Evolutionary conservation across 37 sponge, comb jelly and placozoan genomes (phyloP), one percentile per base, ranked within the genome.

Genomic region (Haliclona indistincta): DNA sequence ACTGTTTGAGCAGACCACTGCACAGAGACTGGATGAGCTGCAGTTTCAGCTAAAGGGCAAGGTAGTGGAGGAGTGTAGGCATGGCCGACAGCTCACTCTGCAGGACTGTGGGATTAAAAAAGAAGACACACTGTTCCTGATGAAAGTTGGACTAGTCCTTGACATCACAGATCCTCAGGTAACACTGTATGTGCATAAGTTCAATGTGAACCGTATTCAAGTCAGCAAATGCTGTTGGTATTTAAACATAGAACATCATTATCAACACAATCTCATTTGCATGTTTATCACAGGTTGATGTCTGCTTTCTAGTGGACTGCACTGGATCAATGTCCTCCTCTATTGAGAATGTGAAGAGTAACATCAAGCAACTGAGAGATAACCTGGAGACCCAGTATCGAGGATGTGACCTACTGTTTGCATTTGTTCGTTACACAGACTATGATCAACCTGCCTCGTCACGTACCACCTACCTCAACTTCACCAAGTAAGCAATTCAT

Each of bases 341-440:
- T 58, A 91, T 91, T 53, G 79, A 86, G 38, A 70, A 78, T 28
- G 91, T 91, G 11, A 91, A 82, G 79, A 82, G 77, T 73, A 82
- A 68, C 66, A 69, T 91, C 37, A 71, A 81, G 63, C 10, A 54
- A 5, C 49, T 90, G 38, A 47, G 86, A 3, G 78, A 81, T 35
- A 34, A 71, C 3, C 60, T 90, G 30, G 78, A 54, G 42, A 47
- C 22, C 0, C 67, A 85, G 55, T 85, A 81, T 66, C 51, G 71
- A 44, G 72, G 76, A 4, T 90, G 91, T 85, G 86, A 90, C 67
- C 41, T 90, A 19, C 43, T 63, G 11, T 81, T 86, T 78, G 54
- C 91, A 10, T 91, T 91, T 79, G 91, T 91, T 17, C 49, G 91
- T 32, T 91, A 91, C 79, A 86, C 87, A 22, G 91, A 91, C 70